Base-by-base conservation (phyloP, 2,113 vertebrate genomes). In the Castor canadensis region DNA sequence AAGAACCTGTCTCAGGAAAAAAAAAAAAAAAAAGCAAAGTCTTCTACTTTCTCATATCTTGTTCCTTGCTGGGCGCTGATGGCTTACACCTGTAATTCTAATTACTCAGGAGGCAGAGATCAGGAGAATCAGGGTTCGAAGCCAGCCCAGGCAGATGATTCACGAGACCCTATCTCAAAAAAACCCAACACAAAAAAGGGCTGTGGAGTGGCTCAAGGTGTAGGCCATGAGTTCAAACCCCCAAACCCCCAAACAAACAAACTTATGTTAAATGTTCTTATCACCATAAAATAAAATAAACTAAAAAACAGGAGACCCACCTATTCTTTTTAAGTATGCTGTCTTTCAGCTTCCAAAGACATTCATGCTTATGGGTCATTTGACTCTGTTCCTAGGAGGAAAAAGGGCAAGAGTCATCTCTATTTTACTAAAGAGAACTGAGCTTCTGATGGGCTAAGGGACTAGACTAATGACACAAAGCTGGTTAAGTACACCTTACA, bases 31-130 rank as follows among this genome's bases (percentile, higher is more conserved):
- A 5, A 64, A 30, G 15, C 52, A 52, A 87, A 58, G 19, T 30
- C 71, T 94, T 87, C 52, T 85, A 75, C 88, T 58, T 66, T 75
- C 84, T 91, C 32, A 80, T 76, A 94, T 52, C 72, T 89, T 28
- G 26, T 80, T 87, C 94, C 35, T 94, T n/a, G n/a, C n/a, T n/a
- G n/a, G n/a, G n/a, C n/a, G n/a, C n/a, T n/a, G n/a, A n/a, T n/a
- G n/a, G n/a, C n/a, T n/a, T n/a, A n/a, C n/a, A n/a, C n/a, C n/a
- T n/a, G n/a, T n/a, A n/a, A n/a, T n/a, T n/a, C n/a, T n/a, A n/a
- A n/a, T n/a, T n/a, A n/a, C n/a, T n/a, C n/a, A n/a, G n/a, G n/a
- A n/a, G n/a, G n/a, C n/a, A n/a, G n/a, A n/a, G n/a, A n/a, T n/a
- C n/a, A n/a, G n/a, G n/a, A n/a, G n/a, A n/a, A n/a, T n/a, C n/a